These are phyloP conservation scores for Agapostemon virescens DNA, from an alignment of 2,888 invertebrate genomes.

Conservation along the genomic window DNA sequence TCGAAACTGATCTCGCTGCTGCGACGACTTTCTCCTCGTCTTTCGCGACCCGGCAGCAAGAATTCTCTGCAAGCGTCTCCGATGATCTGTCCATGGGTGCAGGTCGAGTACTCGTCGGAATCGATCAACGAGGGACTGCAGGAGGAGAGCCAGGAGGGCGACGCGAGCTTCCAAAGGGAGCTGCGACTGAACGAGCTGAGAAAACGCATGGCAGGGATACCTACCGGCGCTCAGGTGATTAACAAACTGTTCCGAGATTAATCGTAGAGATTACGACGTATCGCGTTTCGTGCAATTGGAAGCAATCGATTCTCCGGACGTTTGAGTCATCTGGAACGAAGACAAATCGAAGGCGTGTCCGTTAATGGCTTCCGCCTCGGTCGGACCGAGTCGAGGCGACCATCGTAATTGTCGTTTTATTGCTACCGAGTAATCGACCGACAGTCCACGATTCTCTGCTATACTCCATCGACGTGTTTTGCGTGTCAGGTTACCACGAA, in stretches of 20 bases:
- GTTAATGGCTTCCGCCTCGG: slow-evolving; percentile 56
- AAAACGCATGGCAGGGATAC: slow-evolving; percentile 73
- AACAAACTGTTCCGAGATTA: slow-evolving; percentile 1
- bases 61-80: slow-evolving; percentile 74
- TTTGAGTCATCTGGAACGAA: slow-evolving; percentile 58
- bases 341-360: slow-evolving; percentile 57
- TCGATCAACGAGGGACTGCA: slow-evolving; percentile 67
- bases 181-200: slow-evolving; percentile 75
- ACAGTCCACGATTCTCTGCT: neutral
- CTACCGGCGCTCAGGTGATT: slow-evolving; percentile 71
- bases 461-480: slow-evolving; percentile 33
- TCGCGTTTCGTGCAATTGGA: slow-evolving; percentile 17
- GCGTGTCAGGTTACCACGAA: slow-evolving; percentile 57
- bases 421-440: neutral
- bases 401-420: slow-evolving; percentile 3
- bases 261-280: slow-evolving; percentile 13
- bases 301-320: slow-evolving; percentile 31
- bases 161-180: slow-evolving; percentile 76
- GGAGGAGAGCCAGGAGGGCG: slow-evolving; percentile 74
- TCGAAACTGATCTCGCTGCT: slow-evolving; percentile 77
- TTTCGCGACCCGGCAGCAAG: slow-evolving; percentile 75
- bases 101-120: slow-evolving; percentile 76
- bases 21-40: slow-evolving; percentile 75
- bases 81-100: slow-evolving; percentile 77
- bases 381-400: slow-evolving; percentile 30